Evolutionary conservation across 2,797 vertebrate species (phyloP).

Genomic region (Dipus sagitta): DNA sequence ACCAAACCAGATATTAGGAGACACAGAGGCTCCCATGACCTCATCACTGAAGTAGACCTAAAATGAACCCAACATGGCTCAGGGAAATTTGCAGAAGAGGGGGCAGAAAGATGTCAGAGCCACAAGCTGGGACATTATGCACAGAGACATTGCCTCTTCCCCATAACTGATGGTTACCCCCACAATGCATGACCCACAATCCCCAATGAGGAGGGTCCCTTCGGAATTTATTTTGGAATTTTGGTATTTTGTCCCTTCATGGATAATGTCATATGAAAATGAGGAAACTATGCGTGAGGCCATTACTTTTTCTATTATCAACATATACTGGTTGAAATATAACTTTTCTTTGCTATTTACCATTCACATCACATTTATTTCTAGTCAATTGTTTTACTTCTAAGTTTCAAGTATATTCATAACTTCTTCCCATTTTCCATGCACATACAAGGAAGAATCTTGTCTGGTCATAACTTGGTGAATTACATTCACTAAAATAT

Average conservation of each 20-base stretch:
- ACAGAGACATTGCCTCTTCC: too few species aligned
- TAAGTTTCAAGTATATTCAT: background rate
- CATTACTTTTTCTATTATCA: background rate
- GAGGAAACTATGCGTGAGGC: background rate
- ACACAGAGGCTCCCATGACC: too few species aligned
- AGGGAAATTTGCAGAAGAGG: too few species aligned
- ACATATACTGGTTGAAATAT: background rate
- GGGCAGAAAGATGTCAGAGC: too few species aligned
- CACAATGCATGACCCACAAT: too few species aligned
- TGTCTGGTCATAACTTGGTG: background rate
- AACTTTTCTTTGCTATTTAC: background rate
- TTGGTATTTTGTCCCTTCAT: background rate
- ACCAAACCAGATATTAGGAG: too few species aligned
- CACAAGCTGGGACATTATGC: too few species aligned
- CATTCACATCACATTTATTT: background rate
- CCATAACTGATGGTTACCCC: too few species aligned
- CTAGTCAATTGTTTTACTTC: background rate
- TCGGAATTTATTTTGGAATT: background rate
- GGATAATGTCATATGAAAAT: background rate
- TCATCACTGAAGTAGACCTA: too few species aligned
- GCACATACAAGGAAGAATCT: background rate
- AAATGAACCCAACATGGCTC: too few species aligned
- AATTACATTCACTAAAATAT: background rate
- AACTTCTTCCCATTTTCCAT: background rate
- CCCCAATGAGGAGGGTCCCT: too few species aligned